A percentile compares a stretch with the other conserved stretches of the same genome.
Conservation (phyloP, 2,797 vertebrate species). For the Scolopax bukidnonensis region DNA sequence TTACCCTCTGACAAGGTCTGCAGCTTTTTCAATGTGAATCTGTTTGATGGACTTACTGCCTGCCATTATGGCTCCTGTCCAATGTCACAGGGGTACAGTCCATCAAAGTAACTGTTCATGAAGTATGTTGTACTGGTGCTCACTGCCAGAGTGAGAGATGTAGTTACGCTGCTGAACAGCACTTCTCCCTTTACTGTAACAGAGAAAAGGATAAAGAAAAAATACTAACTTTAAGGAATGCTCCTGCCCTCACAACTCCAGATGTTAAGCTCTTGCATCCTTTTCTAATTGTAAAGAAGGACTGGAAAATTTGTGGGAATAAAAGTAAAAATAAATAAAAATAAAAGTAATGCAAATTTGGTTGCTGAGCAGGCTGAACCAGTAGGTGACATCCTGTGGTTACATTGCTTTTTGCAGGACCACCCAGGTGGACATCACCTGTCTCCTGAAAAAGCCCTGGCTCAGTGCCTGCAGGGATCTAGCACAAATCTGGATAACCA, state of each 20-base stretch:
- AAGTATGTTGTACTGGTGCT: neutral
- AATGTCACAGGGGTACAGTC: neutral
- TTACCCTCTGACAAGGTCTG: neutral
- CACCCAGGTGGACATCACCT: neutral
- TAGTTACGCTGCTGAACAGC: neutral
- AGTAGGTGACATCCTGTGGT: neutral
- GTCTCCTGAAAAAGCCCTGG: neutral
- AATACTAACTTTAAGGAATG: neutral
- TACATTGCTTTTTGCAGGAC: neutral
- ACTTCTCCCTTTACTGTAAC: neutral
- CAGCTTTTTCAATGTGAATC: neutral
- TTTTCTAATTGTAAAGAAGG: neutral
- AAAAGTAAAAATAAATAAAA: neutral
- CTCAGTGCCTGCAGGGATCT: neutral
- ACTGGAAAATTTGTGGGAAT: neutral
- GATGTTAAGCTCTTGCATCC: neutral
- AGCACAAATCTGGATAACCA: neutral
- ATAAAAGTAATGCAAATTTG: neutral
- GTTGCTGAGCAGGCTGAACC: neutral
- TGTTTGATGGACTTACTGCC: conserved; percentile 10
- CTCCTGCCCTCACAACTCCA: neutral
- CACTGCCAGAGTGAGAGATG: neutral
- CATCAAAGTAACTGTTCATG: neutral
- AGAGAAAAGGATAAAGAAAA: neutral
- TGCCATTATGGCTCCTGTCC: neutral